phyloP scores from a whole-genome alignment of 2,888 invertebrate genomes.

The Heliconius aoede region DNA sequence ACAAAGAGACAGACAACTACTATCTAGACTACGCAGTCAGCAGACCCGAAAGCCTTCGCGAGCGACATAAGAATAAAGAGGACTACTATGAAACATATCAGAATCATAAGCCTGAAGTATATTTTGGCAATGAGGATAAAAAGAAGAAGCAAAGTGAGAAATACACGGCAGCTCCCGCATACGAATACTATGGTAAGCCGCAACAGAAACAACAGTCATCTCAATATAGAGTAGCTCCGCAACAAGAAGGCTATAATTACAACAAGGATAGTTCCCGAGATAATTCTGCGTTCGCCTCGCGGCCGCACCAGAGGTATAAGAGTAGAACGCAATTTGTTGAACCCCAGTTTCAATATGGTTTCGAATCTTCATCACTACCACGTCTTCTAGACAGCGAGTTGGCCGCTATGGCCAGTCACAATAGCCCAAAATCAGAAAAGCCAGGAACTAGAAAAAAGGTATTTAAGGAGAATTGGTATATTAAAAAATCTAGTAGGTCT shows the following conservation, averaged over 20 bases:
- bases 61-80: constrained; percentile 66
- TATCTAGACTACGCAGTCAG: constrained; percentile 69
- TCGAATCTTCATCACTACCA: constrained; percentile 73
- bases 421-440: constrained; percentile 71
- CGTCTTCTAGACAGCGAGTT: constrained; percentile 72
- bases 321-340: constrained; percentile 72
- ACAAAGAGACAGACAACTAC: constrained; percentile 71
- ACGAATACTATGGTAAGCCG: constrained; percentile 54
- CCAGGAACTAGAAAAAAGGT: constrained; percentile 73
- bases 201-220: constrained; percentile 63
- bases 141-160: constrained; percentile 61
- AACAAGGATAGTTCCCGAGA: constrained; percentile 65
- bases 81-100: constrained; percentile 72
- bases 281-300: constrained; percentile 66
- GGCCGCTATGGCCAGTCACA: constrained; percentile 74
- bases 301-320: constrained; percentile 61
- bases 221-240: constrained; percentile 63
- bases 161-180: constrained; percentile 58
- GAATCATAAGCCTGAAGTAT: constrained; percentile 65
- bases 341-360: constrained; percentile 79
- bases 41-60: constrained; percentile 67
- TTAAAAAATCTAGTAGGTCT: constrained; percentile 74
- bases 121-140: constrained; percentile 52
- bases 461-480: constrained; percentile 78
- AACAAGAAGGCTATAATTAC: constrained; percentile 64